These are phyloP conservation scores for Apeltes quadracus DNA, from an alignment of 2,113 vertebrate genomes.

Conservation along the genomic window DNA sequence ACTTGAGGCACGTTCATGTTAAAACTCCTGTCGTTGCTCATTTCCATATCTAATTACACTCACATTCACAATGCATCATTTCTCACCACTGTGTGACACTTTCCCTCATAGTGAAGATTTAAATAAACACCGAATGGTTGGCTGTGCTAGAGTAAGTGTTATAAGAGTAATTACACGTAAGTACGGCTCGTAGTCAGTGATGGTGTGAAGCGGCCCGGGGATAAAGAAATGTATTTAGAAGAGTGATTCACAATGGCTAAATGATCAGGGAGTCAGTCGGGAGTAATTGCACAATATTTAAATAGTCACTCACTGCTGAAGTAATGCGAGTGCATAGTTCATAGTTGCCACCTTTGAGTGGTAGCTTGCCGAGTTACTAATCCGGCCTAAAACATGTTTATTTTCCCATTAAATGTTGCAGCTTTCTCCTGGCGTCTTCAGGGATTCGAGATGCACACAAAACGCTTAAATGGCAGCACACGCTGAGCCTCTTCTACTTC, in stretches of 20 bases:
- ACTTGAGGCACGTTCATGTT: constrained; percentile 38
- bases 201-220: neutral
- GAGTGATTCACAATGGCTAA: neutral
- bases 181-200: neutral
- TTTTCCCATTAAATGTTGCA: neutral
- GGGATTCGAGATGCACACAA: neutral
- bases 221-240: neutral
- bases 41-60: constrained; percentile 44
- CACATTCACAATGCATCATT: constrained; percentile 3
- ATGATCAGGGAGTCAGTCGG: neutral
- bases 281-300: neutral
- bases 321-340: neutral
- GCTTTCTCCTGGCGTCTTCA: neutral
- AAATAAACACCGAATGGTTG: neutral
- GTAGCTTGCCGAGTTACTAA: neutral
- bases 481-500: constrained; percentile 3
- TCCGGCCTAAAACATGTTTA: neutral
- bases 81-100: constrained; percentile 1
- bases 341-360: neutral
- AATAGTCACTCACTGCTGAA: neutral
- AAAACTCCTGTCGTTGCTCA: too few relatives aligned
- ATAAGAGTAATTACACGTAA: neutral
- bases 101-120: constrained; percentile 2
- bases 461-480: neutral
- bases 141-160: neutral